These are phyloP conservation scores for Tipula vernalis DNA, from an alignment of 2,888 invertebrate genomes.

Conservation along the genomic window DNA sequence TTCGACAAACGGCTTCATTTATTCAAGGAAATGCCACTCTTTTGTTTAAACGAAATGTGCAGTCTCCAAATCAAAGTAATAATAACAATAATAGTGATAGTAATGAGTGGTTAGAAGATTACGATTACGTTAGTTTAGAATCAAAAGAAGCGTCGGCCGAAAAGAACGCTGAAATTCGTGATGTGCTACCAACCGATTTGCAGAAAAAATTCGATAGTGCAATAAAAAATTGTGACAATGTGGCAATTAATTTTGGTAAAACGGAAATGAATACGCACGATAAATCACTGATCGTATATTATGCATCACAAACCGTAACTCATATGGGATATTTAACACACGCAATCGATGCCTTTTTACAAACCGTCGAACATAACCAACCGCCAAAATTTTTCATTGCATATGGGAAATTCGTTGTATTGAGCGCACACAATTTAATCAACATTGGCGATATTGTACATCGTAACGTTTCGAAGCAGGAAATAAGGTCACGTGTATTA, in stretches of 20 bases:
- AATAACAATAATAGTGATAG: slow-evolving; percentile 30
- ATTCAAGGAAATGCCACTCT: slow-evolving; percentile 76
- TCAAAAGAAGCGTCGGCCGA: slow-evolving; percentile 58
- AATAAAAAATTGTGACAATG: slow-evolving; percentile 58
- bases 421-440: slow-evolving; percentile 87
- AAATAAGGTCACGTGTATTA: slow-evolving; percentile 57
- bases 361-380: slow-evolving; percentile 84
- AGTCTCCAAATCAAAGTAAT: slow-evolving; percentile 22
- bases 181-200: slow-evolving; percentile 54
- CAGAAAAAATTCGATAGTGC: slow-evolving; percentile 63
- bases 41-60: slow-evolving; percentile 52
- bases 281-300: slow-evolving; percentile 72
- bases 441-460: slow-evolving; percentile 90
- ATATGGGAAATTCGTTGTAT: slow-evolving; percentile 86
- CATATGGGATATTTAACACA: slow-evolving; percentile 75
- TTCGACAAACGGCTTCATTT: slow-evolving; percentile 78
- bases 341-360: slow-evolving; percentile 84
- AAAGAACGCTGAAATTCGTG: slow-evolving; percentile 60
- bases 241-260: slow-evolving; percentile 41
- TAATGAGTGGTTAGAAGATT: slow-evolving; percentile 67
- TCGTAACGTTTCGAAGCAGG: slow-evolving; percentile 64
- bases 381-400: slow-evolving; percentile 89
- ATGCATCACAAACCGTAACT: slow-evolving; percentile 73
- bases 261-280: slow-evolving; percentile 57
- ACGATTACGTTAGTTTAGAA: slow-evolving; percentile 81